These are phyloP conservation scores for Drosophila nigricruria DNA, from an alignment of 2,888 invertebrate species.

Conservation along the genomic window DNA sequence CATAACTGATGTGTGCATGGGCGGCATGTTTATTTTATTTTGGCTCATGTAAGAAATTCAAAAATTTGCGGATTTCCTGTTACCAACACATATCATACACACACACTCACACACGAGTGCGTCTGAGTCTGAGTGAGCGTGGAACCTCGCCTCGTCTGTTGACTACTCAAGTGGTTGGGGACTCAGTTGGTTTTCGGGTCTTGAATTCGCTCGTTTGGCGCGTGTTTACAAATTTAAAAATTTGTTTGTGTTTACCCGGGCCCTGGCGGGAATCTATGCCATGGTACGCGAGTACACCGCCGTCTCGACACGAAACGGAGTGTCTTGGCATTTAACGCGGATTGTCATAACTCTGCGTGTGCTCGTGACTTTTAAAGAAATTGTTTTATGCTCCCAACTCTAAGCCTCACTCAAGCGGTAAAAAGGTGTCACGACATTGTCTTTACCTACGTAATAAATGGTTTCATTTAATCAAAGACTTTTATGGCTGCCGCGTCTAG, in stretches of 20 bases:
- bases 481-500: slow-evolving; percentile 64
- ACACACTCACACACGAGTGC: slow-evolving; percentile 10
- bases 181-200: slow-evolving; percentile 35
- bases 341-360: slow-evolving; percentile 65
- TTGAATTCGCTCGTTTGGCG: slow-evolving; percentile 59
- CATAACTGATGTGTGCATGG: slow-evolving; percentile 7
- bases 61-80: slow-evolving; percentile 77
- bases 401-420: slow-evolving; percentile 4
- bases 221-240: slow-evolving; percentile 80
- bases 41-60: slow-evolving; percentile 64
- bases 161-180: slow-evolving; percentile 63
- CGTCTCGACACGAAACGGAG: not conserved
- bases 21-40: slow-evolving; percentile 54
- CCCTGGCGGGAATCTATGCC: slow-evolving; percentile 25
- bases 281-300: not conserved
- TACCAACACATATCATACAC: slow-evolving; percentile 38
- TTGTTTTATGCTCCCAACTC: slow-evolving; percentile 61
- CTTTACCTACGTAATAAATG: slow-evolving; percentile 77
- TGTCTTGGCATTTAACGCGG: slow-evolving; percentile 48
- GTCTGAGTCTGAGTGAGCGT: slow-evolving; percentile 11
- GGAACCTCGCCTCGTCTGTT: slow-evolving; percentile 22
- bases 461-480: slow-evolving; percentile 79
- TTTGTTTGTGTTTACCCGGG: slow-evolving; percentile 74
- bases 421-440: slow-evolving; percentile 69
- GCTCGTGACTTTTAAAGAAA: slow-evolving; percentile 75